phyloP scores from a whole-genome alignment of 2,113 vertebrate genomes.

The Microtus richardsoni region DNA sequence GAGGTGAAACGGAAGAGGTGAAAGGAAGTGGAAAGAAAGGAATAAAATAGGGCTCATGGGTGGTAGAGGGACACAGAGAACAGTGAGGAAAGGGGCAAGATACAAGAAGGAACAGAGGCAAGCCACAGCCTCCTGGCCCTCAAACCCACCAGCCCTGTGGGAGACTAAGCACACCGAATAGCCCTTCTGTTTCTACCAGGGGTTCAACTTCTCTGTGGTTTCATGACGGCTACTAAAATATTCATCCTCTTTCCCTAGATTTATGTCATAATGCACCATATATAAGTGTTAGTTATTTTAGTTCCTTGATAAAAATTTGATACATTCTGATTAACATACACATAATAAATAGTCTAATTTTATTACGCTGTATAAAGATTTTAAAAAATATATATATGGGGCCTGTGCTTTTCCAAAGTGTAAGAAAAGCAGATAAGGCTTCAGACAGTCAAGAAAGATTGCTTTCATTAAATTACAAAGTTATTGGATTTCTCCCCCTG shows the following conservation, averaged over 20 bases:
- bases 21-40: background rate
- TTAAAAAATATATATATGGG: conserved; percentile 66
- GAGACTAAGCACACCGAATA: background rate
- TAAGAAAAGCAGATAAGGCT: conserved; percentile 64
- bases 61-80: background rate
- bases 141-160: background rate
- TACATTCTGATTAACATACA: conserved; percentile 77
- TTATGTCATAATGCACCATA: conserved; percentile 65
- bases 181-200: background rate
- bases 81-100: background rate
- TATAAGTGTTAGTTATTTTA: conserved; percentile 81
- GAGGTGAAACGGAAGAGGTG: fast-evolving
- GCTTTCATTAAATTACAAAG: conserved; percentile 75
- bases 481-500: conserved; percentile 64
- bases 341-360: conserved; percentile 78
- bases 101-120: background rate
- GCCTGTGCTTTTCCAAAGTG: conserved; percentile 44
- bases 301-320: conserved; percentile 86
- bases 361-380: conserved; percentile 73
- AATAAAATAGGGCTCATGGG: background rate
- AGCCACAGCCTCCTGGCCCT: background rate
- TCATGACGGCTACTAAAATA: conserved; percentile 82
- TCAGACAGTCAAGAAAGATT: conserved; percentile 59
- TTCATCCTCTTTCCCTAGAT: conserved; percentile 81
- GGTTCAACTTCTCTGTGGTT: conserved; percentile 47